These are phyloP conservation scores for Eumaeus atala DNA, from an alignment of 1,140 invertebrate genomes.

Conservation along the genomic window DNA sequence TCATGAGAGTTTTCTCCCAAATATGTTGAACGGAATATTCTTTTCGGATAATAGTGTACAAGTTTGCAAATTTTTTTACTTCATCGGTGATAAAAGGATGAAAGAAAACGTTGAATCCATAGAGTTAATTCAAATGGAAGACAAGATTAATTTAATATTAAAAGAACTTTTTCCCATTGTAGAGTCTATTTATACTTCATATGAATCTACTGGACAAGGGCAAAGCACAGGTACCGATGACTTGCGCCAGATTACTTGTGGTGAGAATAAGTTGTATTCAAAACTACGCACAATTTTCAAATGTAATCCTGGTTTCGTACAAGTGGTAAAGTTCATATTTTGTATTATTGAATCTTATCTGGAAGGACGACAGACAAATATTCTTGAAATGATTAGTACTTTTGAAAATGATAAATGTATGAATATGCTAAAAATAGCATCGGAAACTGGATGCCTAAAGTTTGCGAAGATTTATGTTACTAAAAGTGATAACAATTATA, in stretches of 20 bases:
- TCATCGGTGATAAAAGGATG: conserved; percentile 2
- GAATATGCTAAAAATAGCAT: conserved; percentile 13
- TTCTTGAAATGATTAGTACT: background rate
- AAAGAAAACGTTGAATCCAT: background rate
- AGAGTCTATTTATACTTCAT: conserved; percentile 7
- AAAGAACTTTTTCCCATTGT: background rate
- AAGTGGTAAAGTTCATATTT: conserved; percentile 5
- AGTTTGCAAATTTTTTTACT: conserved; percentile 14
- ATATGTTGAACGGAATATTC: conserved; percentile 2
- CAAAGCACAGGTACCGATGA: background rate
- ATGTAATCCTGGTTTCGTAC: background rate
- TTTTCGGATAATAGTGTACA: conserved; percentile 7
- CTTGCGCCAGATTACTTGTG: background rate
- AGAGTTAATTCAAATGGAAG: background rate
- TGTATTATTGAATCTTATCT: conserved; percentile 7
- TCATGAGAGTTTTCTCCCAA: background rate
- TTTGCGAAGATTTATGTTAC: background rate
- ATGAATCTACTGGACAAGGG: conserved; percentile 8
- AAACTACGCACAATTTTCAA: background rate
- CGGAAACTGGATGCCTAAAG: conserved; percentile 3
- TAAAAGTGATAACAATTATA: conserved; percentile 1
- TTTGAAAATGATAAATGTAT: conserved; percentile 1
- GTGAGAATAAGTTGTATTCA: background rate
- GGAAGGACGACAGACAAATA: background rate
- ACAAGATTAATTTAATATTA: conserved; percentile 5